Base-by-base conservation (phyloP, 2,888 invertebrate genomes). In the Chrysodeixis includens region DNA sequence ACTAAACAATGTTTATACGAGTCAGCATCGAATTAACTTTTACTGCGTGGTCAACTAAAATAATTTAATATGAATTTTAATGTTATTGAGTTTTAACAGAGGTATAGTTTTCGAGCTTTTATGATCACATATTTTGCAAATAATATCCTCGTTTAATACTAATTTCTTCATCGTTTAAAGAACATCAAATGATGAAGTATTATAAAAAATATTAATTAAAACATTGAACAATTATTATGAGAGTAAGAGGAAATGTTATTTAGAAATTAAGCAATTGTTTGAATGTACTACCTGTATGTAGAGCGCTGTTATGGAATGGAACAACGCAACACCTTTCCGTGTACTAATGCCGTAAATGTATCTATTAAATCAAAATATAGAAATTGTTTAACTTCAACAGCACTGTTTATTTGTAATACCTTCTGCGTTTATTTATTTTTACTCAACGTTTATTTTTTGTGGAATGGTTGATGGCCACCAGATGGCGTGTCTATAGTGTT, bases 1-100 rank as follows among this genome's bases (percentile, higher is more conserved):
- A 93, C 94, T 94, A 94, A 94, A 94, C 94, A 94, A 92, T 94
- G 94, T 94, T 93, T 94, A 92, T 93, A 90, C 91, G 90, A 92
- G 90, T 90, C 93, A 90, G 87, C 88, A 88, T 90, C 89, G 90
- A 92, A 93, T 93, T 93, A 94, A 92, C 90, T 92, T 93, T 93
- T 91, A 90, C 91, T 92, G 89, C 88, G 87, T 86, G 87, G 85
- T 86, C 88, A 87, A 89, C 86, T 85, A 71, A 88, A 88, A 87
- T 87, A 79, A 87, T 88, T 86, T 86, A 71, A 85, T 85, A 83
- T 74, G 62, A 75, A 56, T 76, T 82, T 84, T 79, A 81, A 81
- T 75, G 59, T 65, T 79, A 73, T 72, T 68, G 30, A 71, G 62
- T 72, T 80, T 71, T 55, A 78, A 75, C 78, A 75, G 67, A 66